Conservation (phyloP, 1,140 invertebrate genomes). For the Oscheius sp. region DNA sequence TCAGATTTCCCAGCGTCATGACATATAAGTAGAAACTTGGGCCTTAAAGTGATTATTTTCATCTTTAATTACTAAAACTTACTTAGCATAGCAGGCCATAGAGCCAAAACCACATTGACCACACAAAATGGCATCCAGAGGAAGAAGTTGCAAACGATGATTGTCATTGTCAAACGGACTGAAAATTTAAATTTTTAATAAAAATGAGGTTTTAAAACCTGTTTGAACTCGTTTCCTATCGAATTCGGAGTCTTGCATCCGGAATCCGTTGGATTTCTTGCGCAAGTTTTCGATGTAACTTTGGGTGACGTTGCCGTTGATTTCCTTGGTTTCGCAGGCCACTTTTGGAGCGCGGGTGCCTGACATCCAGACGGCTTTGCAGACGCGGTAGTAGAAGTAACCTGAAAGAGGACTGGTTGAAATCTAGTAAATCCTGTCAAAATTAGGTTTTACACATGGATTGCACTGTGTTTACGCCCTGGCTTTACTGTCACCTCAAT, state of each 20-base stretch:
- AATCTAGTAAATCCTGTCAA: background rate
- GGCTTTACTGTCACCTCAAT: too few species aligned
- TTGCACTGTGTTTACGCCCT: too few species aligned
- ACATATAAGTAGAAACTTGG: constrained; percentile 69
- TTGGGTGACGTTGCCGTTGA: constrained; percentile 40
- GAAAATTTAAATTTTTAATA: constrained; percentile 48
- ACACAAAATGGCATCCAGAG: constrained; percentile 73
- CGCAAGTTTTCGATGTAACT: constrained; percentile 50
- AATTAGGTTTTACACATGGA: too few species aligned
- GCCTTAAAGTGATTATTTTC: constrained; percentile 62
- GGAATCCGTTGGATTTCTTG: constrained; percentile 46
- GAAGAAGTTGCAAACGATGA: constrained; percentile 72
- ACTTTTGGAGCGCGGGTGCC: constrained; percentile 10
- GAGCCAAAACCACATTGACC: constrained; percentile 63
- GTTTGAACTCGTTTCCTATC: constrained; percentile 67
- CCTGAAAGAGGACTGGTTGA: too few species aligned
- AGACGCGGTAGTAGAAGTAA: constrained; percentile 21
- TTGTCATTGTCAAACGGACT: constrained; percentile 74
- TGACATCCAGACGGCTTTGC: constrained; percentile 14
- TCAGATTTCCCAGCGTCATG: constrained; percentile 72
- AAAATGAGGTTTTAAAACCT: background rate
- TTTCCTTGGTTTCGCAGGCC: background rate
- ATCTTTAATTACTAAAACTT: background rate
- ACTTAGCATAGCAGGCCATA: constrained; percentile 45
- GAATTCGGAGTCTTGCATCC: constrained; percentile 50